Percentiles rank a stretch among this genome's conserved stretches.
Conservation (phyloP, 2,888 invertebrate genomes). For the Himalopsyche tibetana region DNA sequence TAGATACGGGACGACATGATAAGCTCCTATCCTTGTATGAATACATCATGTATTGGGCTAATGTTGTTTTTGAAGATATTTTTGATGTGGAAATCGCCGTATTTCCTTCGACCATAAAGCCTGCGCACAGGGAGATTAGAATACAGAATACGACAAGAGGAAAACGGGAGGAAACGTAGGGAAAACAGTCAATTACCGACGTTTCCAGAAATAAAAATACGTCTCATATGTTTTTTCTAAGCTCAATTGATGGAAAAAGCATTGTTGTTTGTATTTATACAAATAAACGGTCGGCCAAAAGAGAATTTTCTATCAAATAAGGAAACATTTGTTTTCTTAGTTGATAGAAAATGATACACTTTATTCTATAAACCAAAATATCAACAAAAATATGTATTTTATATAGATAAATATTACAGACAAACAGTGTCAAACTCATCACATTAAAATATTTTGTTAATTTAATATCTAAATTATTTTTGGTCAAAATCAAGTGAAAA, state of each 20-base stretch:
- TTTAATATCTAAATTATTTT: too few species aligned
- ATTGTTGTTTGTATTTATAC: background rate
- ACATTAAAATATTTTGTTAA: too few species aligned
- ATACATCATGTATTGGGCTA: constrained; percentile 56
- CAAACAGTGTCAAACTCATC: too few species aligned
- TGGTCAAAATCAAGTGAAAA: too few species aligned
- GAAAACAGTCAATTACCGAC: constrained; percentile 47
- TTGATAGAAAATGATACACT: too few species aligned
- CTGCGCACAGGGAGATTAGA: constrained; percentile 61
- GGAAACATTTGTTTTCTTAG: background rate
- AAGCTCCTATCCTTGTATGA: constrained; percentile 48
- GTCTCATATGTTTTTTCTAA: background rate
- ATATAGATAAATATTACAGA: too few species aligned
- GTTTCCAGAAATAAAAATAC: constrained; percentile 39
- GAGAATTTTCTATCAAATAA: background rate
- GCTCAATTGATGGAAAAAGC: background rate
- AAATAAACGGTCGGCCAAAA: background rate
- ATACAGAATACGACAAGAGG: constrained; percentile 64
- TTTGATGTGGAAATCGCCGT: constrained; percentile 59
- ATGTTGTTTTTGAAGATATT: constrained; percentile 62
- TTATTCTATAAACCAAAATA: too few species aligned
- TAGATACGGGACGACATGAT: constrained; percentile 49
- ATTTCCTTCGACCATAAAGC: constrained; percentile 6
- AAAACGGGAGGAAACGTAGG: constrained; percentile 56
- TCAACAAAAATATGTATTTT: too few species aligned